phyloP scores from a whole-genome alignment of 2,888 invertebrate genomes.

The Arctia plantaginis region DNA sequence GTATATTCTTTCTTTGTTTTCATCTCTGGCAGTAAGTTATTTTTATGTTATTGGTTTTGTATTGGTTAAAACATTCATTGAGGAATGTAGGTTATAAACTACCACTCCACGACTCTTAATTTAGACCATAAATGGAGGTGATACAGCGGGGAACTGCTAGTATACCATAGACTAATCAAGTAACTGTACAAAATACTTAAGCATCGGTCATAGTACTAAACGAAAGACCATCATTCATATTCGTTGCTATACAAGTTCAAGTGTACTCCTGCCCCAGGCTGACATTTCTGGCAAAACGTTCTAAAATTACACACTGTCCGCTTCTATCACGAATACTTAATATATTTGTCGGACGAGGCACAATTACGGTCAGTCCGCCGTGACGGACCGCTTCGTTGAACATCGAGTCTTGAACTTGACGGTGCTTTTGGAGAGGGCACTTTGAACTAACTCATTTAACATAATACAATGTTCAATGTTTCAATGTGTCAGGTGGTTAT shows the following conservation, averaged over 20 bases:
- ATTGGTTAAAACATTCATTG: too few species aligned
- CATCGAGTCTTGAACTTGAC: conserved; percentile 55
- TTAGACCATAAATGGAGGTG: background rate
- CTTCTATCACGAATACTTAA: conserved; percentile 76
- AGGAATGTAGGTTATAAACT: too few species aligned
- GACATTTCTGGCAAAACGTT: conserved; percentile 66
- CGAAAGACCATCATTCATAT: conserved; percentile 39
- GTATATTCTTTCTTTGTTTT: too few species aligned
- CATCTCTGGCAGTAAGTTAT: too few species aligned
- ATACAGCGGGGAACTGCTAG: too few species aligned
- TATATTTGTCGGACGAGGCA: conserved; percentile 74
- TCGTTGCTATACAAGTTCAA: conserved; percentile 42
- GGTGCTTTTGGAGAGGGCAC: conserved; percentile 55
- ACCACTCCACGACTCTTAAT: background rate
- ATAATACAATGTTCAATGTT: background rate
- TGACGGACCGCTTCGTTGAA: conserved; percentile 72
- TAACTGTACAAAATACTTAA: background rate
- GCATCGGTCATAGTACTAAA: conserved; percentile 2
- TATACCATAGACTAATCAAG: background rate
- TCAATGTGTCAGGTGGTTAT: background rate
- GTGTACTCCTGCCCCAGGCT: conserved; percentile 51
- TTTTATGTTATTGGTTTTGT: too few species aligned
- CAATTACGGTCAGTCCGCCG: conserved; percentile 73
- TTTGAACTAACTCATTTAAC: conserved; percentile 16
- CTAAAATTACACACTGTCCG: conserved; percentile 70